These are phyloP conservation scores for Drosophila kepulauana DNA, from an alignment of 1,140 invertebrate genomes.

Conservation along the genomic window DNA sequence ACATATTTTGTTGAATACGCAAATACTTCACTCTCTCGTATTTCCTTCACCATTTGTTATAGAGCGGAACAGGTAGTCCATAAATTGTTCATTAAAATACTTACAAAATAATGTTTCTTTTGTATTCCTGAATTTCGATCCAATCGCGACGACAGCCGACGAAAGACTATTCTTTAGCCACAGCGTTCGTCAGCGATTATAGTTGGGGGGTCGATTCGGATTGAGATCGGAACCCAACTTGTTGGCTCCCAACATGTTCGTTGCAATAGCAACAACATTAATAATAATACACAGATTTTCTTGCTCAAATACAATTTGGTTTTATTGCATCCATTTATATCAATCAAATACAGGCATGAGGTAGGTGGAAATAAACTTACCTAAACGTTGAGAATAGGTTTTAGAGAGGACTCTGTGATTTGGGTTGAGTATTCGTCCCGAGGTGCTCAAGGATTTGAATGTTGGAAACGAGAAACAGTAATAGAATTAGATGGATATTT, in stretches of 20 bases:
- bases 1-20: slow-evolving; percentile 44
- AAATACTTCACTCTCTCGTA: slow-evolving; percentile 24
- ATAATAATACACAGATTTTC: slow-evolving; percentile 17
- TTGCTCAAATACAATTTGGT: neutral
- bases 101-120: slow-evolving; percentile 31
- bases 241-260: slow-evolving; percentile 67
- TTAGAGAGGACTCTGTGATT: neutral
- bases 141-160: slow-evolving; percentile 54
- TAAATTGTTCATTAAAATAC: slow-evolving; percentile 35
- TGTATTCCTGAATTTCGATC: slow-evolving; percentile 40
- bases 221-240: slow-evolving; percentile 37
- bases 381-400: neutral
- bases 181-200: slow-evolving; percentile 43
- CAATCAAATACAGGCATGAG: slow-evolving; percentile 3
- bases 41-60: slow-evolving; percentile 2
- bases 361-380: neutral
- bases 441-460: slow-evolving; percentile 14
- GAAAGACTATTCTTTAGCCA: slow-evolving; percentile 45
- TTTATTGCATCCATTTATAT: slow-evolving; percentile 29
- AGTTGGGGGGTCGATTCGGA: slow-evolving; percentile 39
- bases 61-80: slow-evolving; percentile 17
- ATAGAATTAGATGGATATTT: slow-evolving; percentile 48
- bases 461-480: slow-evolving; percentile 57
- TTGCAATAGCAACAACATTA: slow-evolving; percentile 4
- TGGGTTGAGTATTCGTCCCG: neutral